phyloP scores from a whole-genome alignment of 2,797 vertebrate genomes.

The Stomatorhinus walkeri region DNA sequence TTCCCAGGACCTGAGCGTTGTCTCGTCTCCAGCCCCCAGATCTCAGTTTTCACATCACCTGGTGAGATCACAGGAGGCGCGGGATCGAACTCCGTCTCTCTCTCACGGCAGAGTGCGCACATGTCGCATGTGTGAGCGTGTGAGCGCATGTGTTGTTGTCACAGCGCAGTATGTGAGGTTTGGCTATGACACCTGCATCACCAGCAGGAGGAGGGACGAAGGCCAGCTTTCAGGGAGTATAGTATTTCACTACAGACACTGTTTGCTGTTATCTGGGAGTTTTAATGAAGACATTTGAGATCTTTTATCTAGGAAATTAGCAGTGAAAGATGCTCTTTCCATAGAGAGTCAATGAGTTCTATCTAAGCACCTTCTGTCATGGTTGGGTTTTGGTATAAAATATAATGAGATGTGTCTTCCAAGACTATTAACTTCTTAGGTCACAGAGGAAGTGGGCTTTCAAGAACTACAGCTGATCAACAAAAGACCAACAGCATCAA shows the following conservation, averaged over 20 bases:
- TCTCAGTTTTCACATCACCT: conserved; percentile 10
- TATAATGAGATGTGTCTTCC: neutral
- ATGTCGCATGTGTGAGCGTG: conserved; percentile 2
- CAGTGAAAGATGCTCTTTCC: neutral
- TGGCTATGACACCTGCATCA: neutral
- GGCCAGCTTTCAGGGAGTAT: conserved; percentile 10
- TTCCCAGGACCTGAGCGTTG: neutral
- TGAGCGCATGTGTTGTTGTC: neutral
- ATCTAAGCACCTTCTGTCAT: neutral
- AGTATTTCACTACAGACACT: neutral
- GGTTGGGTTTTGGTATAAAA: neutral
- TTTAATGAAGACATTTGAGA: neutral
- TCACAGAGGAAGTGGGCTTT: neutral
- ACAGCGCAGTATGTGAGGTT: neutral
- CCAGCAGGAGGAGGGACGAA: neutral
- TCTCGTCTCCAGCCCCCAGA: conserved; percentile 4
- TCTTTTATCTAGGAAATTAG: neutral
- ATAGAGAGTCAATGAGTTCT: neutral
- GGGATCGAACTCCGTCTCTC: neutral
- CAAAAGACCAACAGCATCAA: neutral
- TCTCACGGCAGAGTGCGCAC: neutral
- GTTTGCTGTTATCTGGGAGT: neutral
- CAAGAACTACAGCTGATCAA: neutral
- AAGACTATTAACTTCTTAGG: neutral
- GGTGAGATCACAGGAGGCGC: conserved; percentile 8